Evolutionary conservation across 2,113 vertebrate species (phyloP), one percentile per base, ranked within the genome.

Genomic region (Pavo muticus): DNA sequence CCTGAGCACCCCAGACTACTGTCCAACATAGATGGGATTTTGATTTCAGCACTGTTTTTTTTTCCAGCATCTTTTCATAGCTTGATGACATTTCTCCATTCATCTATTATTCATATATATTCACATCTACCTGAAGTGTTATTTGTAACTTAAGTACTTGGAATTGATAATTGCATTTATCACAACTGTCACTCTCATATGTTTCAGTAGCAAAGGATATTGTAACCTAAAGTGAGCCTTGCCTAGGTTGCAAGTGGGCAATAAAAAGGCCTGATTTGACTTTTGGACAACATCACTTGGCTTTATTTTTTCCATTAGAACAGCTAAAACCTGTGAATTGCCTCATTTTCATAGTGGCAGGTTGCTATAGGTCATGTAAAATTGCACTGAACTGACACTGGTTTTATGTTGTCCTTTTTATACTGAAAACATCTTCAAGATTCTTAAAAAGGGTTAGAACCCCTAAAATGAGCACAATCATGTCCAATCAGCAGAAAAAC

Each of bases 81-180:
- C 61, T 74, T 71, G 76, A 88, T 81, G 67, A 60, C 52, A 88
- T 87, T 90, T 90, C 57, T 92, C 57, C 5, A 6, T 74, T 83
- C 52, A 91, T 84, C 47, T 83, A 47, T 95, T 93, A 95, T 88
- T 90, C 57, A 94, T 56, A 2, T 48, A 81, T 68, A 19, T 77
- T 90, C n/a, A 57, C 30, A 44, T 75, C 61, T 91, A 54, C n/a
- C 54, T 88, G 76, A 86, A 91, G 39, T 75, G 57, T 44, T 88
- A 50, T 72, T 68, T 88, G 83, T 56, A 87, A 73, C 54, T 73
- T 75, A 91, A 73, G 65, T 69, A 78, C 40, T 76, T 75, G 65
- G 65, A 88, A 72, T 9, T 61, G 47, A 54, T 84, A 94, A 84
- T 44, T 88, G 70, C n/a, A 77, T 65, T 57, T 84, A 27, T 75